These are phyloP conservation scores for Pherbina coryleti DNA, from an alignment of 2,888 invertebrate species.

Conservation along the genomic window DNA sequence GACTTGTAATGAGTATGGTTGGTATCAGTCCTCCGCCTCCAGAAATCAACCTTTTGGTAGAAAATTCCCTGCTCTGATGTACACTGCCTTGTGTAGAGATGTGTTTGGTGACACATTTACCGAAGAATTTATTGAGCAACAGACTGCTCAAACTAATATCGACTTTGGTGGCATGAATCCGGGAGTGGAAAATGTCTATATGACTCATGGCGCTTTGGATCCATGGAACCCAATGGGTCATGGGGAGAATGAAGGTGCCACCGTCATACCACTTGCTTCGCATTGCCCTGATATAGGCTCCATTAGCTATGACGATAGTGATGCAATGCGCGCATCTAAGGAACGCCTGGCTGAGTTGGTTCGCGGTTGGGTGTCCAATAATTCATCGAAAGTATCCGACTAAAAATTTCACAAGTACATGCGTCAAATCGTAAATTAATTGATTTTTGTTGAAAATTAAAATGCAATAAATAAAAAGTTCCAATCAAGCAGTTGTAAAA, in stretches of 20 bases:
- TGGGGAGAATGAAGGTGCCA: constrained; percentile 58
- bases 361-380: constrained; percentile 58
- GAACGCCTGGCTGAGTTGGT: constrained; percentile 57
- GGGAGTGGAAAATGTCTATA: constrained; percentile 70
- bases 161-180: constrained; percentile 71
- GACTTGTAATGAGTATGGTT: constrained; percentile 89
- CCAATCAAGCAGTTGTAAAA: background rate
- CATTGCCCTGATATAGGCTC: constrained; percentile 65
- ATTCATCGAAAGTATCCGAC: background rate
- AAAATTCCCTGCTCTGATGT: constrained; percentile 60
- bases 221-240: constrained; percentile 73
- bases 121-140: constrained; percentile 50
- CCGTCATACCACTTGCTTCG: constrained; percentile 59
- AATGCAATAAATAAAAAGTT: background rate
- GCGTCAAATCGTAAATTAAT: constrained; percentile 21
- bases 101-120: constrained; percentile 57
- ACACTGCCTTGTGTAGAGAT: constrained; percentile 60
- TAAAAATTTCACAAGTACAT: background rate
- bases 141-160: constrained; percentile 67
- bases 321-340: constrained; percentile 62
- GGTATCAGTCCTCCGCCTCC: constrained; percentile 81
- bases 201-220: constrained; percentile 72
- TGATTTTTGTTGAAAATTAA: too few relatives aligned
- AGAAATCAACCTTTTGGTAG: constrained; percentile 72
- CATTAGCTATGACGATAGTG: constrained; percentile 54